Evolutionary conservation across 2,113 vertebrate genomes (phyloP).

Genomic region (Pelecanoides urinatrix): DNA sequence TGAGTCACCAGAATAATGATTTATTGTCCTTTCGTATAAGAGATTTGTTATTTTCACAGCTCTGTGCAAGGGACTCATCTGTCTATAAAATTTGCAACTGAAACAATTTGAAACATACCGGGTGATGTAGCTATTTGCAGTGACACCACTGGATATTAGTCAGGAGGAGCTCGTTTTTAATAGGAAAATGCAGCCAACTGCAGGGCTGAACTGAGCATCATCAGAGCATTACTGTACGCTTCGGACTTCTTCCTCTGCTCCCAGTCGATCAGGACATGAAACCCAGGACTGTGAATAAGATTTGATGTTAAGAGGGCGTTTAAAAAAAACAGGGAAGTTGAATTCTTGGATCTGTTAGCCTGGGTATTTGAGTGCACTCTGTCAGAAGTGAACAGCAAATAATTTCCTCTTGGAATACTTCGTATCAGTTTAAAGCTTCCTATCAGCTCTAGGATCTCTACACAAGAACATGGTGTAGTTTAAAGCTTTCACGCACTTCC

Average conservation of each 20-base stretch:
- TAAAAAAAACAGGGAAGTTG: background rate
- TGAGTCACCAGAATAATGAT: slow-evolving; percentile 43
- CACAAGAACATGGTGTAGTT: background rate
- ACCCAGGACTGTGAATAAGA: background rate
- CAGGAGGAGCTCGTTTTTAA: background rate
- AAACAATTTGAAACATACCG: background rate
- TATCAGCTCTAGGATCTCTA: background rate
- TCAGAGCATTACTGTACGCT: background rate
- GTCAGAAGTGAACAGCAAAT: background rate
- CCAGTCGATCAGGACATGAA: background rate
- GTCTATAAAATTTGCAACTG: slow-evolving; percentile 3
- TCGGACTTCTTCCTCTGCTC: background rate
- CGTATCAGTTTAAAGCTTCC: background rate
- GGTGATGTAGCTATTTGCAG: background rate
- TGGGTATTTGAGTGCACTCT: background rate
- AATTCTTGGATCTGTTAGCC: background rate
- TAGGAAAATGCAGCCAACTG: background rate
- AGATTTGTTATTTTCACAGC: slow-evolving; percentile 36
- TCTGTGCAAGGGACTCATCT: background rate
- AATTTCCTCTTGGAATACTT: background rate
- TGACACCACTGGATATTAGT: background rate
- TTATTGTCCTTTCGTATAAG: slow-evolving; percentile 5
- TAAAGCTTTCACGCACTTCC: background rate
- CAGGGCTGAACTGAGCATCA: background rate
- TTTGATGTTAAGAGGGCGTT: background rate